phyloP scores from a whole-genome alignment of 2,113 vertebrate genomes.

The Otolemur garnettii region DNA sequence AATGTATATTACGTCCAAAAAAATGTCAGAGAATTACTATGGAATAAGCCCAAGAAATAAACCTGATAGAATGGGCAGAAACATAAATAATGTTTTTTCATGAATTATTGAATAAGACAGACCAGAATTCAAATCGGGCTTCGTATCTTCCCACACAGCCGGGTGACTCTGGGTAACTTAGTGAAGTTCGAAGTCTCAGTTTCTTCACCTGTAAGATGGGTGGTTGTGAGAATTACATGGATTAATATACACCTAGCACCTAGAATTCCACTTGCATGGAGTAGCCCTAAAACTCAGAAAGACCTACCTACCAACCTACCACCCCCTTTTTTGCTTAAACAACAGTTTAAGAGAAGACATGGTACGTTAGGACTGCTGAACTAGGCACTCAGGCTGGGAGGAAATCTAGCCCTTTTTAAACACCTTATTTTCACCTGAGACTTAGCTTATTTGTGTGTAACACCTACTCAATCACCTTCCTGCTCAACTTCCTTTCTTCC shows the following conservation, averaged over 20 bases:
- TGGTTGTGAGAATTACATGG: background rate
- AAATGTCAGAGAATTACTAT: background rate
- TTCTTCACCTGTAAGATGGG: background rate
- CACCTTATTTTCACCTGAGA: background rate
- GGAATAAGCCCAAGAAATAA: background rate
- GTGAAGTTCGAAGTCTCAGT: background rate
- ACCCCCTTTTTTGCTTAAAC: background rate
- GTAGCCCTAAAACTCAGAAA: background rate
- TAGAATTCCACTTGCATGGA: background rate
- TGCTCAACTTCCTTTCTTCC: background rate
- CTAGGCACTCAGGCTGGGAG: background rate
- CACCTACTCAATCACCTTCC: fast-evolving
- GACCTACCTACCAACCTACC: too few species aligned
- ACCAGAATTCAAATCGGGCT: background rate
- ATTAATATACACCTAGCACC: too few species aligned
- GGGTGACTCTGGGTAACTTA: background rate
- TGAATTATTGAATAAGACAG: background rate
- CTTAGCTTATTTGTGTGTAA: background rate
- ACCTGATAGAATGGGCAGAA: background rate
- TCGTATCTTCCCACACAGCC: background rate
- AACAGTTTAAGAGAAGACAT: background rate
- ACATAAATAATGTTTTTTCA: background rate
- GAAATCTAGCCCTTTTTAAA: background rate
- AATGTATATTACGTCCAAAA: background rate
- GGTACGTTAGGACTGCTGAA: background rate